Percentiles rank a stretch among this genome's conserved stretches.
Evolutionary conservation across 2,113 vertebrate genomes (phyloP).

Genomic region (Erinaceus europaeus): DNA sequence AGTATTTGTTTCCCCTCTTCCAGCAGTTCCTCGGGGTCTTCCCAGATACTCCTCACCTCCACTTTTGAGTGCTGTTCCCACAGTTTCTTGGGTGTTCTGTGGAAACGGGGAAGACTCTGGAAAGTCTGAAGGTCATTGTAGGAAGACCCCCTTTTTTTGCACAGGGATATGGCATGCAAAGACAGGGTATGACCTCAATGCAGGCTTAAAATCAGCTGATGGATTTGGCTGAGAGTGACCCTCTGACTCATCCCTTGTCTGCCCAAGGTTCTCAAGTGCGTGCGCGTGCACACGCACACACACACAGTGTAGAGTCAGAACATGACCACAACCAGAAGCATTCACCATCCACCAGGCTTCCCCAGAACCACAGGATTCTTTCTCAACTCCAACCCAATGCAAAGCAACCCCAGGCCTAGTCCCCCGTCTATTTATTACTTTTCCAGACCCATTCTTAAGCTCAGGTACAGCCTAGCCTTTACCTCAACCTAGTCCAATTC

Average conservation of each 20-base stretch:
- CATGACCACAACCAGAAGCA: too few species aligned
- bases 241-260: not conserved
- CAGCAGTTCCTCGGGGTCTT: not conserved
- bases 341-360: too few species aligned
- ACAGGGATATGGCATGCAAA: not conserved
- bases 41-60: not conserved
- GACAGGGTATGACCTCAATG: not conserved
- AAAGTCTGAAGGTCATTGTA: not conserved
- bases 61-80: conserved; percentile 10
- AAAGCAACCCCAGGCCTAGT: not conserved
- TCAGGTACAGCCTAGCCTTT: not conserved
- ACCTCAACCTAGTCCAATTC: not conserved
- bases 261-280: not conserved
- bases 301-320: too few species aligned
- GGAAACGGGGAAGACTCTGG: not conserved
- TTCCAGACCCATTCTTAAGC: not conserved
- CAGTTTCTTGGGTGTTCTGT: conserved; percentile 30
- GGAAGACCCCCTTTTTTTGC: not conserved
- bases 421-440: too few species aligned
- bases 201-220: not conserved
- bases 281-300: too few species aligned
- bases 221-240: not conserved
- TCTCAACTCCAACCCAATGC: too few species aligned
- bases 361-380: too few species aligned
- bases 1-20: not conserved